Evolutionary conservation across 2,888 invertebrate species (phyloP).

Genomic region (Coelogynopora nodosa): DNA sequence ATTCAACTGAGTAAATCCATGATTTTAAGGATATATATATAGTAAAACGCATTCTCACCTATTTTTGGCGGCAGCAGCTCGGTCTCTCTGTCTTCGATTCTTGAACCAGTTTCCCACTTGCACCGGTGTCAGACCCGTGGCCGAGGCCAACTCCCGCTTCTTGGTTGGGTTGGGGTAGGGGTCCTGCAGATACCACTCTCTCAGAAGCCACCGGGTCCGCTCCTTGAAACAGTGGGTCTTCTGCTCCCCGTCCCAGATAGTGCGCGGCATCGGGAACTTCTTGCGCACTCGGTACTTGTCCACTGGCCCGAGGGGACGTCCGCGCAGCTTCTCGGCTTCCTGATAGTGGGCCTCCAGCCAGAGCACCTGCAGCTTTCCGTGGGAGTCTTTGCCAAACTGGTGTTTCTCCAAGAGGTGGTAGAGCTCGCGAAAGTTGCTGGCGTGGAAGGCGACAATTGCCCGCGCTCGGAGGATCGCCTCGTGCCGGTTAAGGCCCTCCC

Average conservation of each 20-base stretch:
- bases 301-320: conserved; percentile 83
- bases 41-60: conserved; percentile 72
- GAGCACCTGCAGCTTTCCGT: conserved; percentile 81
- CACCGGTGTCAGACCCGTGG: conserved; percentile 84
- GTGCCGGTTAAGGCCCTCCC: conserved; percentile 74
- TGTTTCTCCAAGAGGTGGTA: conserved; percentile 83
- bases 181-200: conserved; percentile 97
- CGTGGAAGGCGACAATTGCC: conserved; percentile 83
- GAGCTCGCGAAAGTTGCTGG: conserved; percentile 80
- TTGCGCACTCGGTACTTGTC: conserved; percentile 87
- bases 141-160: conserved; percentile 82
- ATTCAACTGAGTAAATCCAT: too few species aligned
- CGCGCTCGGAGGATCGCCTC: conserved; percentile 81
- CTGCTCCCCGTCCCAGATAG: conserved; percentile 92
- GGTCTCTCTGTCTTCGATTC: conserved; percentile 78
- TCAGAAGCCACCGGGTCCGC: conserved; percentile 82
- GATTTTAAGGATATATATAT: too few species aligned
- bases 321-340: conserved; percentile 83
- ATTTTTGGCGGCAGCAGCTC: conserved; percentile 91
- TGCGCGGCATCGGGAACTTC: conserved; percentile 84
- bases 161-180: conserved; percentile 92
- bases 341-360: conserved; percentile 90
- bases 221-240: conserved; percentile 93
- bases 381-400: conserved; percentile 81
- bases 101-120: conserved; percentile 92